Conservation (phyloP, 2,797 vertebrate genomes). For the Prunella strophiata region DNA sequence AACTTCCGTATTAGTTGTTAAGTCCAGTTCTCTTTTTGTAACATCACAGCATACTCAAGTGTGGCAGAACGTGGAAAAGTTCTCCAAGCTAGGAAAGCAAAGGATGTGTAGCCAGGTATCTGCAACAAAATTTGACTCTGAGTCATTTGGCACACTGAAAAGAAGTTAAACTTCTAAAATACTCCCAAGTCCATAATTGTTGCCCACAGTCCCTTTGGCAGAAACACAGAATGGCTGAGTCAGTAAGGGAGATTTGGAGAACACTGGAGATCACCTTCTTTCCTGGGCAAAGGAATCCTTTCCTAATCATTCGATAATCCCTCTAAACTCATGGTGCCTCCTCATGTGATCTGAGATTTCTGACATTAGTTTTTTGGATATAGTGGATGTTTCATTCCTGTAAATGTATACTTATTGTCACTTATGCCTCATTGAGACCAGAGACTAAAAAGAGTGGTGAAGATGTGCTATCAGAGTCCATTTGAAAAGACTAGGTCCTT, state of each 20-base stretch:
- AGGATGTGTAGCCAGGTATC: neutral
- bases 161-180: neutral
- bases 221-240: neutral
- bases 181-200: fast-evolving
- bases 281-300: neutral
- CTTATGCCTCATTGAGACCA: neutral
- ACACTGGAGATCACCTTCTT: neutral
- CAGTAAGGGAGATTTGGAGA: neutral
- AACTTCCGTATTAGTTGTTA: neutral
- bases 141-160: neutral
- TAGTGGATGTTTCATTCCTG: neutral
- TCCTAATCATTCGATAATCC: neutral
- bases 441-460: neutral
- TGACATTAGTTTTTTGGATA: neutral
- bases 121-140: neutral
- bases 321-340: neutral
- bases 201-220: neutral
- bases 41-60: neutral
- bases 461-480: neutral
- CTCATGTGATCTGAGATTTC: neutral
- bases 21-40: neutral
- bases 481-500: neutral
- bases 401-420: neutral
- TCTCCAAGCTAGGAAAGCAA: neutral
- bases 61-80: neutral